These are phyloP conservation scores for Myiopsitta monachus DNA, from an alignment of 2,113 vertebrate species.

Conservation along the genomic window DNA sequence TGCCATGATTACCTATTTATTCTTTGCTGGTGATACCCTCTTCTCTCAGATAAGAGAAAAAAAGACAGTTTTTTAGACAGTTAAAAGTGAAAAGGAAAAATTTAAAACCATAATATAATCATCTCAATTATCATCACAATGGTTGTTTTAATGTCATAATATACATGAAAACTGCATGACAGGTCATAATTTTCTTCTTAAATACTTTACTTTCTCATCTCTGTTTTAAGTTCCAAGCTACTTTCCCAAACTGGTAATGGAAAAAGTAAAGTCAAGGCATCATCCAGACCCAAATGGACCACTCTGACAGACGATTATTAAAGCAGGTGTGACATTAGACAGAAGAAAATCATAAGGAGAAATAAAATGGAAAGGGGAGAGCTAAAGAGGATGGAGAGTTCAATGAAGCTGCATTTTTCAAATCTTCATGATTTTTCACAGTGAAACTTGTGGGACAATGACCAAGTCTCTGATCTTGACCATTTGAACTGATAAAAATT, in stretches of 20 bases:
- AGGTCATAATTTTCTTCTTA: background rate
- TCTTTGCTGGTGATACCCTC: background rate
- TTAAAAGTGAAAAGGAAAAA: background rate
- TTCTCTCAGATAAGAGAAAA: background rate
- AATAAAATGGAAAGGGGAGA: background rate
- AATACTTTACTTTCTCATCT: background rate
- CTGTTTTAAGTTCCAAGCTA: background rate
- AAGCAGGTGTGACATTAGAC: background rate
- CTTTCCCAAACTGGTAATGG: background rate
- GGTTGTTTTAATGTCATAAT: background rate
- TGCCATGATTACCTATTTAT: background rate
- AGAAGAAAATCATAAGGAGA: background rate
- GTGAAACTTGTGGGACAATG: background rate
- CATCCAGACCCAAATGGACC: background rate
- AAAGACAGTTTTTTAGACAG: background rate
- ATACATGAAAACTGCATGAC: background rate
- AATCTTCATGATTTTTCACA: background rate
- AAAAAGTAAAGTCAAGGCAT: background rate
- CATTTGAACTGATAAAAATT: background rate
- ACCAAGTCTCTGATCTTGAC: background rate
- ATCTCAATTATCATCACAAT: background rate
- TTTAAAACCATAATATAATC: background rate
- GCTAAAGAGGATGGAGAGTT: background rate
- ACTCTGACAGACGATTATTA: background rate
- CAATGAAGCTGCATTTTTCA: background rate